A percentile compares a stretch with the other conserved stretches of the same genome.
Evolutionary conservation across 1,140 invertebrate species (phyloP).

Genomic region (Bombus impatiens): DNA sequence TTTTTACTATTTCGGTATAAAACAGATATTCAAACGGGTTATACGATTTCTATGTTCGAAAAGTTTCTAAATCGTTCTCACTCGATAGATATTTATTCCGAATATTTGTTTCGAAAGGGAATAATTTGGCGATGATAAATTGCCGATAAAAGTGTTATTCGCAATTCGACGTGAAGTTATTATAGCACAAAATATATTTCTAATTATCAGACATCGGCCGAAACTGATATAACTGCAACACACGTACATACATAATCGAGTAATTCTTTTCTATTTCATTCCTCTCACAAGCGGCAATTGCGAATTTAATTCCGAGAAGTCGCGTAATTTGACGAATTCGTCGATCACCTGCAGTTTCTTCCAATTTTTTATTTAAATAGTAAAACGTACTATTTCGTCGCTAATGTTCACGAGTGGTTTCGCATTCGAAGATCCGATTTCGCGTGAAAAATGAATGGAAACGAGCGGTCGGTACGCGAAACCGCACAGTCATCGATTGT

Average conservation of each 20-base stretch:
- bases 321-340: background rate
- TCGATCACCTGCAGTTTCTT: background rate
- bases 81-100: background rate
- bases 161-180: constrained; percentile 21
- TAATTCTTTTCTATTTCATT: background rate
- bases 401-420: background rate
- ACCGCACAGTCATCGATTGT: constrained; percentile 28
- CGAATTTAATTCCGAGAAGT: background rate
- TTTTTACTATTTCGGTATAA: too few relatives aligned
- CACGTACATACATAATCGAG: background rate
- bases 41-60: background rate
- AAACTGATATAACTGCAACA: background rate
- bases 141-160: constrained; percentile 41
- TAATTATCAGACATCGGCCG: constrained; percentile 8
- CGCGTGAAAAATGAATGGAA: background rate
- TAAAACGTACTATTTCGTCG: too few relatives aligned
- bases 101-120: background rate
- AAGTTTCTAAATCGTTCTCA: background rate
- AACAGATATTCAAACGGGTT: background rate
- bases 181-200: constrained; percentile 22
- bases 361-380: background rate
- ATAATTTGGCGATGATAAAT: constrained; percentile 35
- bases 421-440: background rate
- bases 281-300: background rate
- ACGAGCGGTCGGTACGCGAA: background rate